Base-by-base conservation (phyloP, 2,888 invertebrate genomes). In the Pammene fasciana region DNA sequence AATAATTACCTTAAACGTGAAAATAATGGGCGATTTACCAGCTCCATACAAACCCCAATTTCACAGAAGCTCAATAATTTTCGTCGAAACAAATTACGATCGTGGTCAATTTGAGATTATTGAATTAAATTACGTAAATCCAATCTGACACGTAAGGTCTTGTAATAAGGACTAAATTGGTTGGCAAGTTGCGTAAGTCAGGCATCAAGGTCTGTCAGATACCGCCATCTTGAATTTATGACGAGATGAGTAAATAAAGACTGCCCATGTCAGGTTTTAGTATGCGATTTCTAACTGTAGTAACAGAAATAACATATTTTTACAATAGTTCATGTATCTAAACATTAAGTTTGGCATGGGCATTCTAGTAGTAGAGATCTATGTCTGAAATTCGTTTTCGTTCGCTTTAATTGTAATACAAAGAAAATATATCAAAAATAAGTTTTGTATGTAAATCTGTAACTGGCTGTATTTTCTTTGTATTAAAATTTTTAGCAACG, bases 81-180 rank as follows among this genome's bases (percentile, higher is more conserved):
- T 67, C 67, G 56, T 67, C 57, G 56, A 54, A 67, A 57, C 67
- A 71, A 64, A 71, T 71, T 71, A 67, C 67, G 62, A 62, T 64
- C 68, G 68, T 68, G 68, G 56, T 70, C 70, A 70, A 61, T 70
- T 70, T 57, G 55, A 59, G 50, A 61, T 55, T 68, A 68, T 68
- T 64, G 64, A 68, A 68, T 68, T 62, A 54, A 41, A 67, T 46
- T 54, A 18, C 9, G 18, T 16, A 16, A 61, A 41, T n/a, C 26
- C 13, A 62, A 52, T 52, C n/a, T 62, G 62, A n/a, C 38, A 16
- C 10, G 14, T 52, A 41, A 13, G 2, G 11, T 38, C 6, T 52
- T 50, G 41, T 62, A 62, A 62, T 62, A 62, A 52, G n/a, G 18
- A 13, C 18, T 38, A 62, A 50, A n/a, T 38, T 62, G 52, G 50